These are phyloP conservation scores for Epicampocera succincta DNA, from an alignment of 2,888 invertebrate genomes.

Conservation along the genomic window DNA sequence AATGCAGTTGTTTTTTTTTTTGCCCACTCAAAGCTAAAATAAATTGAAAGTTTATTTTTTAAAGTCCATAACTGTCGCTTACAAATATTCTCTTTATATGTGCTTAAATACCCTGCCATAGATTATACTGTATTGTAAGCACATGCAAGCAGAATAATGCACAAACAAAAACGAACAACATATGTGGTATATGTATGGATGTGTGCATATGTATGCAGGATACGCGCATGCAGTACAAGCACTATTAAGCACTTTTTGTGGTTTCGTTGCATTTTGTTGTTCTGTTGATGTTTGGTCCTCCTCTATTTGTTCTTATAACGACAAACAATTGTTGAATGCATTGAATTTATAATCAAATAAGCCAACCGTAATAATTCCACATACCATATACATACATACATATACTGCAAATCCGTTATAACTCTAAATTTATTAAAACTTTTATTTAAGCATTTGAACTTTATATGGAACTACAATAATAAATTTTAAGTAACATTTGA, in stretches of 20 bases:
- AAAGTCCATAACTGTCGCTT: conserved; percentile 13
- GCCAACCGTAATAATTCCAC: too few species aligned
- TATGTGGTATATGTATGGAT: background rate
- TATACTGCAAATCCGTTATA: too few species aligned
- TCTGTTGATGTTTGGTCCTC: background rate
- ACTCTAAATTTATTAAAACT: too few species aligned
- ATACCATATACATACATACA: too few species aligned
- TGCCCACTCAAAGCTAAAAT: conserved; percentile 34
- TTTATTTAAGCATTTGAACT: too few species aligned
- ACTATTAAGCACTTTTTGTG: conserved; percentile 26
- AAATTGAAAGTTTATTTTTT: conserved; percentile 44
- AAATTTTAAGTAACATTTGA: too few species aligned
- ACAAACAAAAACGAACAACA: too few species aligned
- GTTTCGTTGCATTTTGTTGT: conserved; percentile 15
- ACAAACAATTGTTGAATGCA: conserved; percentile 17
- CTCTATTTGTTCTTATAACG: conserved; percentile 7
- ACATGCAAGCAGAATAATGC: background rate
- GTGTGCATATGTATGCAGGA: background rate
- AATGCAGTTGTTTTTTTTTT: background rate
- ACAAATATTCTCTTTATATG: background rate
- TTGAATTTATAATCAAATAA: background rate
- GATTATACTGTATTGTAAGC: background rate
- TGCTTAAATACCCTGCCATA: background rate
- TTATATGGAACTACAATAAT: too few species aligned
- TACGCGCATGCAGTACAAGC: background rate